Conservation (phyloP, 2,113 vertebrate species). For the Poecilia latipinna region DNA sequence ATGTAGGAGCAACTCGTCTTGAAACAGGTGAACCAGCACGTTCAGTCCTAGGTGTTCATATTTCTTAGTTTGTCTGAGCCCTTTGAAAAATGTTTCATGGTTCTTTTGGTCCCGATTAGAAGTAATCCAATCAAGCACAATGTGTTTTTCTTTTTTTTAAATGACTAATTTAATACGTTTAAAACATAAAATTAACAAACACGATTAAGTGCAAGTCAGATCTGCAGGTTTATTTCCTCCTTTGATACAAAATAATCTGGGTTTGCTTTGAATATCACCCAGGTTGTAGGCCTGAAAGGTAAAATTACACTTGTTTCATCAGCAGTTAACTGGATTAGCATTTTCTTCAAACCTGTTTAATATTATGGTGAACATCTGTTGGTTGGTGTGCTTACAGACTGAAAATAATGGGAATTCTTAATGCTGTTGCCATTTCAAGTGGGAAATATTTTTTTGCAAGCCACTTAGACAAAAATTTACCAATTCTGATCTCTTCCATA, state of each 20-base stretch:
- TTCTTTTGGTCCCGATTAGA: neutral
- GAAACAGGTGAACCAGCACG: neutral
- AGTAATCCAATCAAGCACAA: neutral
- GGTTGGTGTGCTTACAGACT: no score
- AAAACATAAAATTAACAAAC: no score
- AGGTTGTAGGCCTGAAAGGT: neutral
- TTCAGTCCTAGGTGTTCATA: neutral
- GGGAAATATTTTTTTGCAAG: no score
- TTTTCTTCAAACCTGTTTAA: neutral
- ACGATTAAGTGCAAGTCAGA: no score
- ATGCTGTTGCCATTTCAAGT: no score
- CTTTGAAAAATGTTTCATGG: neutral
- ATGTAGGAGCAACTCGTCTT: neutral
- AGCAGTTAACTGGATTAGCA: neutral
- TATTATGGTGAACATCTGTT: neutral
- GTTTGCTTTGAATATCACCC: neutral
- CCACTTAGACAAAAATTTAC: no score
- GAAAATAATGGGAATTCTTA: no score
- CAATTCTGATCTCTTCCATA: no score
- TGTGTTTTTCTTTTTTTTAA: neutral
- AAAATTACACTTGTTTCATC: neutral
- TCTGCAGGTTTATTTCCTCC: neutral
- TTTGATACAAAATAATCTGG: neutral
- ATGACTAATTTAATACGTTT: neutral
- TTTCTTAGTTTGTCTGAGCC: neutral